Evolutionary conservation across 92 coral and sea anemone species (phyloP), one percentile per base, ranked within the genome.

Genomic region (Heliopora coerulea): DNA sequence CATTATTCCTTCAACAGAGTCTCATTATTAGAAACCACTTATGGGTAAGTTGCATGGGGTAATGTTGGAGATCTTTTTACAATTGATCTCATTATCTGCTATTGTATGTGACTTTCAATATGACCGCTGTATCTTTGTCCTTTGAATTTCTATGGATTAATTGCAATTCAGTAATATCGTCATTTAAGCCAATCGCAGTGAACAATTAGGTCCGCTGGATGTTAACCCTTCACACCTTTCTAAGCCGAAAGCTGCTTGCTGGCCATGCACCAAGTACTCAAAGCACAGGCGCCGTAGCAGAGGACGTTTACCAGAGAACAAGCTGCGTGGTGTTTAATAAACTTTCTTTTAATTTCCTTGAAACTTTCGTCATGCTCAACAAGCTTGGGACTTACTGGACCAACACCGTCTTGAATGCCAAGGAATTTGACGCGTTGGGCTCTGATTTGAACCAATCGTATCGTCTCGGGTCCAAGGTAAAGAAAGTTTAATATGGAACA

Each of bases 371-470:
- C 74, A 67, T 67, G 74, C 15, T 67, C 25, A 10, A 67, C 74
- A 48, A 67, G 74, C 13, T 46, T 67, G 28, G 58, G 74, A 67
- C 26, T 27, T 14, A 67, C 59, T 6, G 74, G 74, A 15, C 74
- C 74, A 48, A 67, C 74, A 27, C 59, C 74, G 26, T 67, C 74
- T 49, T 67, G 27, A 49, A 67, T 67, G 30, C 74, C 74, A 41
- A 67, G 74, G 54, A 67, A 67, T 56, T 48, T 67, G 10, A 67
- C 74, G 33, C 74, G 74, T 30, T 67, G 74, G 15, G 74, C 74
- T 46, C 59, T 46, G 74, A 67, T 67, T 24, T 6, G 58, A 11
- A 67, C 59, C 59, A 67, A 44, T 46, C 41, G 15, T 54, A 67
- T 67, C 10, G 74, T 67, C 25, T 48, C 59, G 6, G 74, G 74